Conservation (phyloP, 2,888 invertebrate species). For the Nematopogon swammerdamellus region DNA sequence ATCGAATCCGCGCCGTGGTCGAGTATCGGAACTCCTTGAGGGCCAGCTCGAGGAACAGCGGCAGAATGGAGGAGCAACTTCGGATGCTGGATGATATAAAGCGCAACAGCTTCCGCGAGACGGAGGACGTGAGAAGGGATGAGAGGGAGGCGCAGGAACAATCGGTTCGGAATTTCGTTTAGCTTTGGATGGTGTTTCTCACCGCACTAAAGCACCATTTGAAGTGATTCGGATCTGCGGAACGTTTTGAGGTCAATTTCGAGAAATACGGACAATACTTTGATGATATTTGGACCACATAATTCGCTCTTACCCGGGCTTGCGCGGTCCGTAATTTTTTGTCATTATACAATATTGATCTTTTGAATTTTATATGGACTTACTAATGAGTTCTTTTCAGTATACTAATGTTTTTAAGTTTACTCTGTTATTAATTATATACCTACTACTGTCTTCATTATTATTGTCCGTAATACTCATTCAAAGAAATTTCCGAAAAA, state of each 20-base stretch:
- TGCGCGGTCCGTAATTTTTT: too few species aligned
- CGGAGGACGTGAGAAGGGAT: slow-evolving; percentile 25
- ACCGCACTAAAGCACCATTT: background rate
- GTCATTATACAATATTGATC: too few species aligned
- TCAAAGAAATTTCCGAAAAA: too few species aligned
- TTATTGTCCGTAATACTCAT: too few species aligned
- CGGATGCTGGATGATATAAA: slow-evolving; percentile 36
- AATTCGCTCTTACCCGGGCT: too few species aligned
- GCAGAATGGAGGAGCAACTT: slow-evolving; percentile 39
- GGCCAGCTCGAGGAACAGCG: slow-evolving; percentile 29
- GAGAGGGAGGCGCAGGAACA: slow-evolving; percentile 21
- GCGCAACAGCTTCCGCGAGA: slow-evolving; percentile 33
- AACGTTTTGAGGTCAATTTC: background rate
- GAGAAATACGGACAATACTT: background rate
- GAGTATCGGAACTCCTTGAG: slow-evolving; percentile 22
- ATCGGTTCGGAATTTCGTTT: slow-evolving; percentile 26
- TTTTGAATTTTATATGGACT: too few species aligned
- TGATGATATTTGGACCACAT: too few species aligned
- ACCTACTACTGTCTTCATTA: too few species aligned
- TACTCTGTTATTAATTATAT: too few species aligned
- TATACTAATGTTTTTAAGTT: too few species aligned
- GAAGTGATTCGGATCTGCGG: background rate
- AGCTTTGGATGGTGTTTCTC: background rate
- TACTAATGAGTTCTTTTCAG: too few species aligned
- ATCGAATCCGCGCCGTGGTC: slow-evolving; percentile 25